Evolutionary conservation across 2,888 invertebrate genomes (phyloP).

Genomic region (Mechanitis messenoides): DNA sequence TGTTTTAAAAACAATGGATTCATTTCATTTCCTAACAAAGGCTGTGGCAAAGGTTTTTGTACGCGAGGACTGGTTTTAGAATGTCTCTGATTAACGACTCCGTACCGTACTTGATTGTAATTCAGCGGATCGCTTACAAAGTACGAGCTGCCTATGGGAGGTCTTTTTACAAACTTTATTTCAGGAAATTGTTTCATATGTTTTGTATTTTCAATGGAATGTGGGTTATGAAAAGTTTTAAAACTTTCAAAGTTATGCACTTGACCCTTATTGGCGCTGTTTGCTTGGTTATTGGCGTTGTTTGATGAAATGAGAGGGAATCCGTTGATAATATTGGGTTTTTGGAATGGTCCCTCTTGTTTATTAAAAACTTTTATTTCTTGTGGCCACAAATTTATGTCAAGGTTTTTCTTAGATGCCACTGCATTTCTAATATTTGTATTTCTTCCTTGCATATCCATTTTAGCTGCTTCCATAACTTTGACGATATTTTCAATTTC

Average conservation of each 20-base stretch:
- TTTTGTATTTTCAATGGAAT: conserved; percentile 6
- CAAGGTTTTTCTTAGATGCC: conserved; percentile 38
- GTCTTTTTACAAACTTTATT: conserved; percentile 7
- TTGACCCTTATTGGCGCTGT: conserved; percentile 16
- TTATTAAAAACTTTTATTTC: conserved; percentile 18
- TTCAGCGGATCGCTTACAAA: conserved; percentile 3
- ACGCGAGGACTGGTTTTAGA: not conserved
- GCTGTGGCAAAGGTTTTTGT: conserved; percentile 10
- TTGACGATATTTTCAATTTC: conserved; percentile 62
- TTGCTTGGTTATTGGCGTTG: conserved; percentile 11
- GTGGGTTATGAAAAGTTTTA: conserved; percentile 12
- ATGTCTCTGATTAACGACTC: conserved; percentile 5
- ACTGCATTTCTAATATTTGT: conserved; percentile 23
- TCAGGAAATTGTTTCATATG: conserved; percentile 1
- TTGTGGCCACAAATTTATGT: conserved; percentile 48
- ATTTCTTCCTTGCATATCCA: conserved; percentile 25
- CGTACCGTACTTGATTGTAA: conserved; percentile 10
- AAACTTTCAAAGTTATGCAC: conserved; percentile 21
- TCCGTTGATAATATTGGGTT: conserved; percentile 5
- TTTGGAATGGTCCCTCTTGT: conserved; percentile 5
- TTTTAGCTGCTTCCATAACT: conserved; percentile 39
- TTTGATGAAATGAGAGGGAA: conserved; percentile 7
- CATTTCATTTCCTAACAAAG: conserved; percentile 14
- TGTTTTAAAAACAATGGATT: conserved; percentile 19
- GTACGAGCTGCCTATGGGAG: conserved; percentile 9